Evolutionary conservation across 1,140 invertebrate species (phyloP).

Genomic region (Drosophila elegans): DNA sequence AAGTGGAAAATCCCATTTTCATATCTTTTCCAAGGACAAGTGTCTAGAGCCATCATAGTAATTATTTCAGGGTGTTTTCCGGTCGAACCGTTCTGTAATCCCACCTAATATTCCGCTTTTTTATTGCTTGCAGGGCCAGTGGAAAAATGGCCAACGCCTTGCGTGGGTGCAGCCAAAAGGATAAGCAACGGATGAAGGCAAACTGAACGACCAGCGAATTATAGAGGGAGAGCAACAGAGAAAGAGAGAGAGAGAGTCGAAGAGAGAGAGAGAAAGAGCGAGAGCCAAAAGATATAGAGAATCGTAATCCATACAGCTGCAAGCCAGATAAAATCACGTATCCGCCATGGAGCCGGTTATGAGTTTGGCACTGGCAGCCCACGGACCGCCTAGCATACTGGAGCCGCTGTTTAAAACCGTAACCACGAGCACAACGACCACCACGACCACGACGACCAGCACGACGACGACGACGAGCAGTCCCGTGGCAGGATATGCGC

Average conservation of each 20-base stretch:
- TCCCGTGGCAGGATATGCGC: conserved; percentile 43
- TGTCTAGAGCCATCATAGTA: neutral
- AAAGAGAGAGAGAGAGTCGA: neutral
- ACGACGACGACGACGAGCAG: conserved; percentile 60
- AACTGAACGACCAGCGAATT: conserved; percentile 31
- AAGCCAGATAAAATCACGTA: conserved; percentile 56
- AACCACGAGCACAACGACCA: conserved; percentile 77
- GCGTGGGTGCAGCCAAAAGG: conserved; percentile 74
- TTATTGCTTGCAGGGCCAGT: conserved; percentile 56
- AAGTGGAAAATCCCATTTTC: neutral
- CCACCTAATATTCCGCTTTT: conserved; percentile 18
- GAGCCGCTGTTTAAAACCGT: conserved; percentile 81
- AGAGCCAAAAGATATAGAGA: neutral
- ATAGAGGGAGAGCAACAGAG: conserved; percentile 1
- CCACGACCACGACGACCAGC: conserved; percentile 73
- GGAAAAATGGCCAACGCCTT: conserved; percentile 67
- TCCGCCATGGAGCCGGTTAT: conserved; percentile 76
- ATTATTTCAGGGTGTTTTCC: conserved; percentile 5
- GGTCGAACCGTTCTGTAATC: neutral
- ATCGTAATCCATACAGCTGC: conserved; percentile 20
- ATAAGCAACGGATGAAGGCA: conserved; percentile 52
- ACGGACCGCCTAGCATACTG: conserved; percentile 81
- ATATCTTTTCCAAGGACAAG: neutral
- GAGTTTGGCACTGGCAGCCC: conserved; percentile 76
- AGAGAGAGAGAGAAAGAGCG: neutral